Base-by-base conservation (phyloP, 2,888 invertebrate species). In the Andrena flavipes region DNA sequence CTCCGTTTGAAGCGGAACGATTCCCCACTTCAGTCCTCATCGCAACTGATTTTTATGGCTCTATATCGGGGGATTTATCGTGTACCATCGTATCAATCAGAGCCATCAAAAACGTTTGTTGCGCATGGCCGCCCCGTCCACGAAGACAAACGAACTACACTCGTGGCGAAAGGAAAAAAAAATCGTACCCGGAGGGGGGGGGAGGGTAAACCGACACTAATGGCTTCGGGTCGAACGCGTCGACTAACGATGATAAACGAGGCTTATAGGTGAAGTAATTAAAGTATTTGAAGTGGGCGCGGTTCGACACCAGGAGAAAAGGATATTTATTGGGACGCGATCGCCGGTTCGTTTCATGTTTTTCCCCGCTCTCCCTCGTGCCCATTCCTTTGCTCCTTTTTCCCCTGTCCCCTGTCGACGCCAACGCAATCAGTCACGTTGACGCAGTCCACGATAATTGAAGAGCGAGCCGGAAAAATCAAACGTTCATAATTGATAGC, bases 161-260 rank as follows among this genome's bases (percentile, higher is more conserved):
- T 69, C 75, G 56, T 5, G 30, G 49, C 35, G 56, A 68, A 73
- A 72, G 56, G 35, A 35, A 56, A 23, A 16, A 42, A 65, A 60
- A 69, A 54, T 35, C 67, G 35, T 48, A 23, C 10, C 26, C n/a
- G 2, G 7, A 26, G 26, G 23, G 80, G 48, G 42, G 1, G 13
- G 48, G 42, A 5, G 42, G 42, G 48, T 68, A 68, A 76, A 67
- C 73, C 77, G 71, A 80, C 84, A 87, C 80, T 81, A 88, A 87
- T 89, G 85, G 83, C 81, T 87, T 83, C 76, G 77, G 80, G 74
- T 83, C 72, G 80, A 87, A 84, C 80, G 81, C 76, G 73, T 73
- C 65, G 74, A 56, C 75, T 90, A 89, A 89, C 87, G 84, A 89
- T 90, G 90, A 90, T 88, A 84, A 90, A 90, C 85, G 88, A 89